These are phyloP conservation scores for Hozukius guyotensis DNA, from an alignment of 2,797 vertebrate genomes.

Conservation along the genomic window DNA sequence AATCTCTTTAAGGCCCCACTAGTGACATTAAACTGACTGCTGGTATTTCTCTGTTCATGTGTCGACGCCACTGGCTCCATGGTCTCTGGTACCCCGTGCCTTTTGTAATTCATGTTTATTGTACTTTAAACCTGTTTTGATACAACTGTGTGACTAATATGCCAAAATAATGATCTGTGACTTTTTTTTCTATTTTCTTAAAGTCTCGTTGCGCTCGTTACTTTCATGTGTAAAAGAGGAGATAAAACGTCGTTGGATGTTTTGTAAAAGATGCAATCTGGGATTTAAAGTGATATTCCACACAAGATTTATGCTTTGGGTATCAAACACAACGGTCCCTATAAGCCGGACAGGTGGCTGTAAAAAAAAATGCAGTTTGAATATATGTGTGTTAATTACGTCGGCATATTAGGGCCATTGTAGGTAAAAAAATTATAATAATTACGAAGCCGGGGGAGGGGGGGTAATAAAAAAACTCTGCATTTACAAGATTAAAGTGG, in stretches of 20 bases:
- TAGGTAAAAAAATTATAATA: too few relatives aligned
- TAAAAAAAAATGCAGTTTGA: not conserved
- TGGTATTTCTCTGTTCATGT: conserved; percentile 22
- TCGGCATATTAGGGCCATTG: not conserved
- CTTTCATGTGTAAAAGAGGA: not conserved
- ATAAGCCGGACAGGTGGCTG: not conserved
- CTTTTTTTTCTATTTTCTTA: conserved; percentile 58
- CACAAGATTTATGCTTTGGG: not conserved
- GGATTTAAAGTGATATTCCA: not conserved
- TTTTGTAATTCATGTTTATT: conserved; percentile 68
- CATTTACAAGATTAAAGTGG: not conserved
- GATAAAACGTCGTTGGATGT: not conserved
- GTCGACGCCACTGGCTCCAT: conserved; percentile 45
- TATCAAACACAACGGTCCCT: not conserved
- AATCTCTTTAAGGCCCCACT: not conserved
- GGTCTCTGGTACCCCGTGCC: conserved; percentile 75
- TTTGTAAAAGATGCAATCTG: conserved; percentile 15
- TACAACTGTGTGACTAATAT: conserved; percentile 74
- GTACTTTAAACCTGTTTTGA: conserved; percentile 68
- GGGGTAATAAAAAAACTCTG: not conserved
- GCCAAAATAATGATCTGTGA: conserved; percentile 72
- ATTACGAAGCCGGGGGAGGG: not conserved
- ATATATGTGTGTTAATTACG: not conserved
- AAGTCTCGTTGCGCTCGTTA: conserved; percentile 54
- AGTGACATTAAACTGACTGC: conserved; percentile 2